These are phyloP conservation scores for Trochalopteron elliotii DNA, from an alignment of 2,113 vertebrate species.

Conservation along the genomic window DNA sequence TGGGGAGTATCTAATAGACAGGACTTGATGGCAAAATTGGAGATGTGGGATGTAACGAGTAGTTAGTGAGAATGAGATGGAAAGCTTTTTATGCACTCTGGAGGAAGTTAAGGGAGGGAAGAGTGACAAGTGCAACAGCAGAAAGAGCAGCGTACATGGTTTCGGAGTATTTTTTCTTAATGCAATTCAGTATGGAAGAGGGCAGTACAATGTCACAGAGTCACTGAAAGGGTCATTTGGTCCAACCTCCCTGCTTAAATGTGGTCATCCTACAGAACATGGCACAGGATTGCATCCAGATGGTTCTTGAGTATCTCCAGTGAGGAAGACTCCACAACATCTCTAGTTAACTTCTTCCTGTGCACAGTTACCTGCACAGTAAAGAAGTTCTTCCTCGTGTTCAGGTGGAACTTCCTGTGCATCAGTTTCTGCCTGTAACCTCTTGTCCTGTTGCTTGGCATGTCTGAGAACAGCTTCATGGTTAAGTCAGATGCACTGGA, in stretches of 20 bases:
- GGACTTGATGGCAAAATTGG: neutral
- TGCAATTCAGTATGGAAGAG: neutral
- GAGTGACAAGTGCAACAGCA: neutral
- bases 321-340: neutral
- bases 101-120: neutral
- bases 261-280: neutral
- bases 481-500: neutral
- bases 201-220: neutral
- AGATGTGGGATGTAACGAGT: neutral
- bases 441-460: neutral
- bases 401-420: neutral
- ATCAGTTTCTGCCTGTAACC: neutral
- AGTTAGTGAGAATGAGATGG: neutral
- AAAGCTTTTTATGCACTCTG: neutral
- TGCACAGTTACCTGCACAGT: rapidly evolving
- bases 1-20: neutral
- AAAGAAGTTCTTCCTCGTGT: neutral
- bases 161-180: neutral
- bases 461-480: neutral
- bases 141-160: rapidly evolving
- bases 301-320: neutral
- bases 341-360: neutral
- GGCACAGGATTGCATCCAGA: neutral
- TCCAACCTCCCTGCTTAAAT: neutral
- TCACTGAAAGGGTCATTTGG: neutral